Percentiles rank a stretch among this genome's conserved stretches.
These are phyloP conservation scores for Mallotus villosus DNA, from an alignment of 2,797 vertebrate genomes.

Conservation along the genomic window DNA sequence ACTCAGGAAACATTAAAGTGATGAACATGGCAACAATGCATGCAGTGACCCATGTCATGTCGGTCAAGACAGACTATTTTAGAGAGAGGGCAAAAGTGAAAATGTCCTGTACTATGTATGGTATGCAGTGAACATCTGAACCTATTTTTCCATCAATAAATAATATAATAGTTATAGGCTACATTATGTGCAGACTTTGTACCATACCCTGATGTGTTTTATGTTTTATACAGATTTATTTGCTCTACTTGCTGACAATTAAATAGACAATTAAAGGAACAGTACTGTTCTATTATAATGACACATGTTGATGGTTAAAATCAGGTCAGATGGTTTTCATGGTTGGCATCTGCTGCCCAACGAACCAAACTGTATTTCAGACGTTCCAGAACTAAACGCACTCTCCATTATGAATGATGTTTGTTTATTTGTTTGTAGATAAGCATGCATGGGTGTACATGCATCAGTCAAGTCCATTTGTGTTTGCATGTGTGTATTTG, in stretches of 20 bases:
- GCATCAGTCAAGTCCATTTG: background rate
- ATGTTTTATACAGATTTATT: too few relatives aligned
- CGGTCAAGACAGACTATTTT: background rate
- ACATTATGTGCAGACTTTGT: background rate
- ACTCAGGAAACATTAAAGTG: conserved; percentile 4
- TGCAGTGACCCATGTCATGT: background rate
- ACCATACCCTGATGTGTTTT: too few relatives aligned
- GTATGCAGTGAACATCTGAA: background rate
- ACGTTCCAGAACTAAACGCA: too few relatives aligned
- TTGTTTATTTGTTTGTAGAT: too few relatives aligned
- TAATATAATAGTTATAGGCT: background rate
- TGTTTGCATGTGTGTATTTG: background rate
- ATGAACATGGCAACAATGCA: conserved; percentile 3
- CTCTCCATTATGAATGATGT: too few relatives aligned
- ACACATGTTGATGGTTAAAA: background rate
- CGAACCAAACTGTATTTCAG: background rate
- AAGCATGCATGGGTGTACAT: too few relatives aligned
- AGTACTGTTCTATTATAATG: background rate
- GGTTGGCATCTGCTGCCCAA: background rate
- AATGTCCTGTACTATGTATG: background rate
- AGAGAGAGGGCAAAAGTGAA: background rate
- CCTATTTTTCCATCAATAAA: background rate
- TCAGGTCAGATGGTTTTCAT: background rate
- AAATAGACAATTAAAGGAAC: too few relatives aligned
- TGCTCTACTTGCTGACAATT: too few relatives aligned